Conservation (phyloP, 2,888 invertebrate genomes). For the Itoplectis maculator region DNA sequence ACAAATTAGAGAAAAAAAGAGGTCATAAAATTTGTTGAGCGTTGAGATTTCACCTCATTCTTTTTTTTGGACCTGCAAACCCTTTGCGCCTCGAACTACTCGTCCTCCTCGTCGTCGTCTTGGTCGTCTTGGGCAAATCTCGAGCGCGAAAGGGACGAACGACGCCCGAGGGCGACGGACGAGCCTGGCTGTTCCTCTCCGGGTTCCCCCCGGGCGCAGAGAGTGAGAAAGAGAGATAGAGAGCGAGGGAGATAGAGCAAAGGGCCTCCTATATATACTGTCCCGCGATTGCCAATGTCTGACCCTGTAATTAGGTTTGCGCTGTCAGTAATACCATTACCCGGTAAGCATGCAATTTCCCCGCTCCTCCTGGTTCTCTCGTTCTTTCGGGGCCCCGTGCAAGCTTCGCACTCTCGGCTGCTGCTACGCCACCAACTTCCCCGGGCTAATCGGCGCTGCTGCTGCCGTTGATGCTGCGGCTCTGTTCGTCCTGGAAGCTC, state of each 20-base stretch:
- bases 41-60: not conserved
- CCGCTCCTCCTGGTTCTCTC: constrained; percentile 66
- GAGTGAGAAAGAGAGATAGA: not conserved
- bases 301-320: constrained; percentile 81
- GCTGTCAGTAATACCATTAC: constrained; percentile 80
- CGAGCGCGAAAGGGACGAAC: constrained; percentile 63
- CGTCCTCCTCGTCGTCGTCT: constrained; percentile 8
- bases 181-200: constrained; percentile 43
- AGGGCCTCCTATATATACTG: not conserved
- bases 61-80: constrained; percentile 3
- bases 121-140: constrained; percentile 38
- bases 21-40: constrained; percentile 30
- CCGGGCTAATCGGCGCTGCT: constrained; percentile 28
- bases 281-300: constrained; percentile 79
- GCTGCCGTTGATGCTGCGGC: too few relatives aligned
- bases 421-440: constrained; percentile 10
- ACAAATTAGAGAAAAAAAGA: constrained; percentile 16
- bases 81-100: not conserved
- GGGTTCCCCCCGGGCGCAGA: constrained; percentile 48
- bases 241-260: not conserved
- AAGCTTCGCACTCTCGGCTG: constrained; percentile 27
- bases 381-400: constrained; percentile 27
- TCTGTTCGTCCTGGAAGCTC: constrained; percentile 21
- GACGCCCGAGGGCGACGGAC: constrained; percentile 40
- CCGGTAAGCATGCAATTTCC: constrained; percentile 81